phyloP scores from a whole-genome alignment of 2,888 invertebrate species.

The Patella ulyssiponensis region DNA sequence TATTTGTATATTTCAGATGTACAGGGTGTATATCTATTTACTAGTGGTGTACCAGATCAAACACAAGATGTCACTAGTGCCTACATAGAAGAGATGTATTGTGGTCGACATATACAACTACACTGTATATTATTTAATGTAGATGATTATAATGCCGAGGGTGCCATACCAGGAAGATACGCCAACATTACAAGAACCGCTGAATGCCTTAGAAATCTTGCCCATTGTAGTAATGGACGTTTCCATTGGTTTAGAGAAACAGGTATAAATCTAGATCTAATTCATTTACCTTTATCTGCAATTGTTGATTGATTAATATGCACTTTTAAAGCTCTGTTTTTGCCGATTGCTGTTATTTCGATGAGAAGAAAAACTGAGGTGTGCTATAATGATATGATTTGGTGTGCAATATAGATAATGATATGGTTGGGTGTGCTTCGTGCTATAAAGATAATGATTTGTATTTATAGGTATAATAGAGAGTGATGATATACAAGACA shows the following conservation, averaged over 20 bases:
- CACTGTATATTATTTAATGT: slow-evolving; percentile 72
- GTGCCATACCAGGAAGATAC: slow-evolving; percentile 71
- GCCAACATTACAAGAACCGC: slow-evolving; percentile 72
- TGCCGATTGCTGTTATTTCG: no score
- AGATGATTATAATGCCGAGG: slow-evolving; percentile 70
- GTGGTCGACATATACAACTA: slow-evolving; percentile 59
- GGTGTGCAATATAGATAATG: no score
- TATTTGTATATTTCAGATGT: slow-evolving; percentile 48
- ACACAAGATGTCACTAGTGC: slow-evolving; percentile 59
- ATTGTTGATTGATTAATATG: no score
- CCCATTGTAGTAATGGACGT: slow-evolving; percentile 70
- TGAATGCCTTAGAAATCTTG: slow-evolving; percentile 68
- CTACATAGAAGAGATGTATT: slow-evolving; percentile 66
- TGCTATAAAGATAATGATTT: no score
- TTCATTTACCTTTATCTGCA: neutral
- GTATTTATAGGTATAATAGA: slow-evolving; percentile 69
- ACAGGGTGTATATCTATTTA: slow-evolving; percentile 72
- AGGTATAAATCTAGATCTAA: slow-evolving; percentile 48
- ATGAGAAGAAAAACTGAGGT: no score
- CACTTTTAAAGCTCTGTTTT: no score
- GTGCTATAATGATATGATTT: no score
- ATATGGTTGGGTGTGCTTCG: no score
- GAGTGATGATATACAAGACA: slow-evolving; percentile 70
- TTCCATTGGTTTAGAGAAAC: slow-evolving; percentile 73
- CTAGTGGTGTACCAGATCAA: slow-evolving; percentile 72